Evolutionary conservation across 2,888 invertebrate genomes (phyloP), one percentile per base, ranked within the genome.

Genomic region (Digitonthophagus gazella): DNA sequence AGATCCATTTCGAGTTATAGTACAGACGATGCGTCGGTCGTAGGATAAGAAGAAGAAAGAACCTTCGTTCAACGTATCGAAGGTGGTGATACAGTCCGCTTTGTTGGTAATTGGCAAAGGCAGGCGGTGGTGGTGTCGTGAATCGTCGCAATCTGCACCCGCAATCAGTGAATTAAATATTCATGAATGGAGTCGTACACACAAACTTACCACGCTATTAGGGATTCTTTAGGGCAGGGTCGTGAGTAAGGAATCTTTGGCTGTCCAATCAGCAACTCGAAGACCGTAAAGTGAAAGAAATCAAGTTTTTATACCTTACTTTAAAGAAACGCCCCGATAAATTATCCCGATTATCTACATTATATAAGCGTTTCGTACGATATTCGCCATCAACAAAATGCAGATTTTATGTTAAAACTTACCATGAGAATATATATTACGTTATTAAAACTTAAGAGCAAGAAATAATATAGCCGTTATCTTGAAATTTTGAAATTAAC

Each of bases 121-220:
- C 77, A 78, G 74, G 76, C 76, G 75, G 75, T 74, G 75, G 73
- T 74, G 75, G 76, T 77, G 78, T 78, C 79, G 76, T 78, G 77
- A 75, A 76, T 75, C 74, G 69, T 69, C 70, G 71, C 74, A 78
- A 79, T 79, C 79, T 76, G 69, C 65, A 57, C 72, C 28, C 72
- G 73, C 78, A 75, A 80, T 78, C 79, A 73, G 68, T 74, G 76
- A 78, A 78, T 80, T 80, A 80, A 80, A 79, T 80, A 80, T 80
- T 80, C 80, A 80, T 80, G 80, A 80, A 79, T 80, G 78, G 78
- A 65, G 67, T 67, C 67, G 69, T 66, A 69, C 67, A 69, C 67
- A 67, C 65, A 70, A 63, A 67, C 58, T 65, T 67, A 58, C 67
- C 28, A 44, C 28, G 28, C 28, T 44, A 44, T 44, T 44, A 44